Evolutionary conservation across 2,888 invertebrate genomes (phyloP).

Genomic region (Choristoneura rosaceana): DNA sequence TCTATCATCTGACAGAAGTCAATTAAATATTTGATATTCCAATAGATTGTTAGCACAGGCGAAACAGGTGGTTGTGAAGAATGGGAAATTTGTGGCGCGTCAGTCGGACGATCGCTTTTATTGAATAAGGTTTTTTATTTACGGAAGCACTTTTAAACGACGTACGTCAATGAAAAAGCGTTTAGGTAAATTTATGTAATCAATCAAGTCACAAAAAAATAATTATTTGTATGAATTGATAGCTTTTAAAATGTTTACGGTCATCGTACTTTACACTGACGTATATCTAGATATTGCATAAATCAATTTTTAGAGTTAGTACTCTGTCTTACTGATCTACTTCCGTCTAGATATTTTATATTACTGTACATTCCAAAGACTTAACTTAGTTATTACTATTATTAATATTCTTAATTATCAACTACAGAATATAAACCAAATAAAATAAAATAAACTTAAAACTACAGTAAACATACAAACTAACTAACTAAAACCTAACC

Average conservation of each 20-base stretch:
- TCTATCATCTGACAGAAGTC: slow-evolving; percentile 38
- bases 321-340: no score
- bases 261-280: neutral
- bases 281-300: neutral
- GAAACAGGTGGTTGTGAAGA: slow-evolving; percentile 21
- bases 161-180: neutral
- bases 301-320: no score
- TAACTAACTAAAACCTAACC: no score
- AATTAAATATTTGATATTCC: slow-evolving; percentile 42
- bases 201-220: neutral
- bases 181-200: neutral
- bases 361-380: no score
- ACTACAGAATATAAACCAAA: no score
- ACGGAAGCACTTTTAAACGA: slow-evolving; percentile 3
- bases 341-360: no score
- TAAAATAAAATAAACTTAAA: no score
- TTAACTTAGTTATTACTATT: no score
- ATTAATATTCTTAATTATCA: no score
- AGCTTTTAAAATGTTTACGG: neutral
- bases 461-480: no score
- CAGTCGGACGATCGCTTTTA: slow-evolving; percentile 33
- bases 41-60: slow-evolving; percentile 39
- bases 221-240: neutral
- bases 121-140: slow-evolving; percentile 16
- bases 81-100: slow-evolving; percentile 15